These are phyloP conservation scores for Scaptomyza polygonia DNA, from an alignment of 2,888 invertebrate genomes.

Conservation along the genomic window DNA sequence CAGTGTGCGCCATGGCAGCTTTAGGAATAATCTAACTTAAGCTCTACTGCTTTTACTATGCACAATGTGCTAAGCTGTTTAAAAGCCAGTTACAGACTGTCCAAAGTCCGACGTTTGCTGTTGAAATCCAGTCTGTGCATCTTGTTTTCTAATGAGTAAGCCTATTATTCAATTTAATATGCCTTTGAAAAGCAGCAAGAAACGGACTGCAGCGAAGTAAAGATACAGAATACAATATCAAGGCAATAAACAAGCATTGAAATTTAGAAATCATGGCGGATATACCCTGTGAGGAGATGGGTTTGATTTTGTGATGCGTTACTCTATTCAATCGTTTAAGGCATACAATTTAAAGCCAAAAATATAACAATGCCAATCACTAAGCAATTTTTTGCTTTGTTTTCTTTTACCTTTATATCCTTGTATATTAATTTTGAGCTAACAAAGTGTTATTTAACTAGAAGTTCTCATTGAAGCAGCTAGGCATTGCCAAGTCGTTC, in stretches of 20 bases:
- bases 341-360: too few relatives aligned
- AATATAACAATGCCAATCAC: neutral
- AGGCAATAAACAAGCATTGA: neutral
- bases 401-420: neutral
- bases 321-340: neutral
- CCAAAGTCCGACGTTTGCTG: constrained; percentile 1
- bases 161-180: constrained; percentile 55
- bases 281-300: constrained; percentile 24
- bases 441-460: neutral
- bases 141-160: constrained; percentile 56
- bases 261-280: neutral
- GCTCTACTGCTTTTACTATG: too few relatives aligned
- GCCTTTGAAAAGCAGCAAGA: constrained; percentile 36
- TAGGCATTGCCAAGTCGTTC: constrained; percentile 28
- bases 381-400: too few relatives aligned
- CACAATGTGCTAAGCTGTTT: constrained; percentile 27
- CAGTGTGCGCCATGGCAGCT: constrained; percentile 1
- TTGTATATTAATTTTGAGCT: constrained; percentile 1
- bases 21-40: constrained; percentile 20
- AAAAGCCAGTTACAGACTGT: constrained; percentile 17
- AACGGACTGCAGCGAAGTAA: constrained; percentile 37
- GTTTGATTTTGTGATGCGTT: too few relatives aligned
- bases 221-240: constrained; percentile 9
- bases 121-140: constrained; percentile 24
- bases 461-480: neutral